Evolutionary conservation across 1,140 invertebrate species (phyloP), one percentile per base, ranked within the genome.

Genomic region (Brachionus paranguensis): DNA sequence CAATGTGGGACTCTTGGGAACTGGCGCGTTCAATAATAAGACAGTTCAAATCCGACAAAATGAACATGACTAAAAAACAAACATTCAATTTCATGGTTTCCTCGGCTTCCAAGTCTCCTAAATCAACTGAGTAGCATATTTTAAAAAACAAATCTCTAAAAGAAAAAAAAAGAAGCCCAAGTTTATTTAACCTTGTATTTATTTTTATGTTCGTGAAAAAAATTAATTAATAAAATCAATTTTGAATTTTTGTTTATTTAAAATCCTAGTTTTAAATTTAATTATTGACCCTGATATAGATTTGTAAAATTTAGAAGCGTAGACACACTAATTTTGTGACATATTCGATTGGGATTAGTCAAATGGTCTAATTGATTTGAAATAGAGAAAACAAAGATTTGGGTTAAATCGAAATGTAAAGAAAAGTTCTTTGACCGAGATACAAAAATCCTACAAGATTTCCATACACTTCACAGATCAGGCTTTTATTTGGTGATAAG

Each of bases 221-320:
- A 68, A 33, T 68, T 33, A 68, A 33, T 68, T 33, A 68, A 68
- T 68, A 68, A 68, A 68, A 68, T 68, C 65, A 68, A 68, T 68
- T 68, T 33, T 68, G 53, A 60, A 60, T 60, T 60, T 68, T 33
- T 33, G 33, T 33, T 33, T 68, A 68, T 33, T 33, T 41, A 33
- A 68, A 68, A 68, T 68, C 65, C 65, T 68, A 68, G 65, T 68
- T 68, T 68, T 68, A 68, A 68, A 68, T 68, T 68, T 68, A 68
- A 68, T 68, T 68, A 68, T 68, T 68, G 65, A 68, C 65, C 65
- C 65, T 68, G 53, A 60, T 60, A 24, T 60, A 60, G 53, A 60
- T 60, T 68, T 68, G 27, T 68, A 33, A 33, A 33, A 6, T 68
- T 41, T 33, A 68, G 65, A 41, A 68, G 65, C 65, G 27, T 41